phyloP scores from a whole-genome alignment of 2,797 vertebrate species.

The Pangasius krempfi region DNA sequence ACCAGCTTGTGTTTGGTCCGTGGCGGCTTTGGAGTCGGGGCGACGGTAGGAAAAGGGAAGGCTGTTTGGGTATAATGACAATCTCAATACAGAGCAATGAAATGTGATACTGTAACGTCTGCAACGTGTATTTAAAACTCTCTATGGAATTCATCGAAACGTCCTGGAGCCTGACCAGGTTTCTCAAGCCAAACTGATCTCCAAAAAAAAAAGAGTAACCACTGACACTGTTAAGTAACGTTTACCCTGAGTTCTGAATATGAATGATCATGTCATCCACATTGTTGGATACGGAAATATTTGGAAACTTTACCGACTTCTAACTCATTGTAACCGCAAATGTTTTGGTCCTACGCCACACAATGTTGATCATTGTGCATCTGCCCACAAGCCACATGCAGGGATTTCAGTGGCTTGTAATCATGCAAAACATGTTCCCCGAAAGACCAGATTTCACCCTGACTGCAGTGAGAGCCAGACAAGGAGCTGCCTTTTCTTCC shows the following conservation, averaged over 20 bases:
- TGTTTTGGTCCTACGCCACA: constrained; percentile 71
- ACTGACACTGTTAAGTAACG: constrained; percentile 39
- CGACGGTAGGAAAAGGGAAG: constrained; percentile 89
- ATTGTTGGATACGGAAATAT: neutral
- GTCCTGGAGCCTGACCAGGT: neutral
- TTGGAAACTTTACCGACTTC: neutral
- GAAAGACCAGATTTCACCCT: constrained; percentile 73
- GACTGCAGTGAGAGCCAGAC: constrained; percentile 79
- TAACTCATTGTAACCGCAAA: constrained; percentile 44
- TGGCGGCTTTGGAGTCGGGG: constrained; percentile 81
- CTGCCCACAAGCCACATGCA: constrained; percentile 77
- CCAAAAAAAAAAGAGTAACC: neutral
- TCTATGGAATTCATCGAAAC: neutral
- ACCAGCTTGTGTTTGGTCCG: constrained; percentile 92
- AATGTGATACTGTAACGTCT: neutral
- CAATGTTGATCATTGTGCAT: constrained; percentile 72
- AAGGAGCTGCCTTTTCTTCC: constrained; percentile 69
- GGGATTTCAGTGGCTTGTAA: constrained; percentile 79
- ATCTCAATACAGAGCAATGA: constrained; percentile 28
- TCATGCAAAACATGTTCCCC: constrained; percentile 78
- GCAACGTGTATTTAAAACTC: neutral
- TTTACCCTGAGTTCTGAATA: constrained; percentile 34
- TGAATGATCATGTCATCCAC: neutral
- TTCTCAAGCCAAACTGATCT: neutral
- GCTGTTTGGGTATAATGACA: constrained; percentile 69